phyloP scores from a whole-genome alignment of 2,888 invertebrate species.

The Stenodera caucasica region DNA sequence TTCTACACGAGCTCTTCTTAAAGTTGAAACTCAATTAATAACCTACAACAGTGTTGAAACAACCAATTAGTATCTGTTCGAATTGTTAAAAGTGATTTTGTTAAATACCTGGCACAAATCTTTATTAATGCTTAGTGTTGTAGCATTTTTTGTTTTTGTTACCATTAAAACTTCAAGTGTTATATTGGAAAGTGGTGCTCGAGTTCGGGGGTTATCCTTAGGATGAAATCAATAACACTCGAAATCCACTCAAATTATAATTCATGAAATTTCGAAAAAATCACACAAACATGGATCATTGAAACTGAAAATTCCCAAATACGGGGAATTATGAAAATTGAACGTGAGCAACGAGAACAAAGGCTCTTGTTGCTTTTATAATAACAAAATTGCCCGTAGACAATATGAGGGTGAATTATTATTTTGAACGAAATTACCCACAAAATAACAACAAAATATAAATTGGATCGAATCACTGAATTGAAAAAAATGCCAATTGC shows the following conservation, averaged over 20 bases:
- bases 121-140: too few relatives aligned
- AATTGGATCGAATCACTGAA: too few relatives aligned
- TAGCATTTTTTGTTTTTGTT: neutral
- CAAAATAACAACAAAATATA: neutral
- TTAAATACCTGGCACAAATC: too few relatives aligned
- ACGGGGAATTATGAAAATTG: neutral
- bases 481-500: too few relatives aligned
- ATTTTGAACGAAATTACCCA: neutral
- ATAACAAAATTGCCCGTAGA: neutral
- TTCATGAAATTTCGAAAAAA: neutral
- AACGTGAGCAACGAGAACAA: neutral
- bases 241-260: neutral
- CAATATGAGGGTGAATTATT: neutral
- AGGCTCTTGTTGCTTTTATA: neutral
- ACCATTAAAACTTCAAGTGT: neutral
- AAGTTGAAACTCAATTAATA: neutral
- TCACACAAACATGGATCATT: neutral
- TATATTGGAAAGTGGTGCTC: slow-evolving; percentile 1
- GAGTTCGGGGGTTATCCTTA: neutral
- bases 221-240: neutral
- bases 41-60: neutral
- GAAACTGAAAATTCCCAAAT: too few relatives aligned
- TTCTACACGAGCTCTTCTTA: neutral
- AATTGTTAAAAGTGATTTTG: neutral
- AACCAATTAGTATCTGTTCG: neutral